Conservation (phyloP, 2,113 vertebrate species). For the Otolemur garnettii region DNA sequence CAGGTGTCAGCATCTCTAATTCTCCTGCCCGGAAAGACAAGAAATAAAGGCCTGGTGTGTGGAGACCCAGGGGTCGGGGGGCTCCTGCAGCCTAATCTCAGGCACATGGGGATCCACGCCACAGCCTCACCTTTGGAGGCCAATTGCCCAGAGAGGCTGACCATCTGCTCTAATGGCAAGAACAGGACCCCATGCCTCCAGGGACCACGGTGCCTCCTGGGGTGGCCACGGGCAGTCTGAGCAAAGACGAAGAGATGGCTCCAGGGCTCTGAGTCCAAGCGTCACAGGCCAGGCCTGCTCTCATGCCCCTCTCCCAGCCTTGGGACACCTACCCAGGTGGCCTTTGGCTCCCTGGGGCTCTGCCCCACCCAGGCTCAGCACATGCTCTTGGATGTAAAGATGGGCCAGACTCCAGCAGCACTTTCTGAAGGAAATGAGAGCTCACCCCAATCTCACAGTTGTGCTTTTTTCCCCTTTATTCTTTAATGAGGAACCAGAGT, state of each 20-base stretch:
- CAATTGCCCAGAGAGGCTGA: accelerated
- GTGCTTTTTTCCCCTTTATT: accelerated
- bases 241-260: accelerated
- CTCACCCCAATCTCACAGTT: background rate
- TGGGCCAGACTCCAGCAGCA: accelerated
- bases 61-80: accelerated
- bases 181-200: accelerated
- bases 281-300: accelerated
- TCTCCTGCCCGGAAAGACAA: too few species aligned
- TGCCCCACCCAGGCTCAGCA: too few species aligned
- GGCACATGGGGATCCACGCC: accelerated
- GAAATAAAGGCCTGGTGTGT: accelerated
- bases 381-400: too few species aligned
- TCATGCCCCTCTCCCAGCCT: accelerated
- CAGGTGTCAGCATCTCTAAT: accelerated
- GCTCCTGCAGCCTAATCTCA: accelerated
- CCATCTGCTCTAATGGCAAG: background rate
- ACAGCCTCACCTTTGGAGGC: accelerated
- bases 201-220: accelerated
- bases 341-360: background rate
- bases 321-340: background rate
- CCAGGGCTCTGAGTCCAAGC: accelerated
- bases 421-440: slow-evolving; percentile 42
- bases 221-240: accelerated
- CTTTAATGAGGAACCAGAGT: background rate